Conservation (phyloP, 2,797 vertebrate species). For the Myiotriccus ornatus region DNA sequence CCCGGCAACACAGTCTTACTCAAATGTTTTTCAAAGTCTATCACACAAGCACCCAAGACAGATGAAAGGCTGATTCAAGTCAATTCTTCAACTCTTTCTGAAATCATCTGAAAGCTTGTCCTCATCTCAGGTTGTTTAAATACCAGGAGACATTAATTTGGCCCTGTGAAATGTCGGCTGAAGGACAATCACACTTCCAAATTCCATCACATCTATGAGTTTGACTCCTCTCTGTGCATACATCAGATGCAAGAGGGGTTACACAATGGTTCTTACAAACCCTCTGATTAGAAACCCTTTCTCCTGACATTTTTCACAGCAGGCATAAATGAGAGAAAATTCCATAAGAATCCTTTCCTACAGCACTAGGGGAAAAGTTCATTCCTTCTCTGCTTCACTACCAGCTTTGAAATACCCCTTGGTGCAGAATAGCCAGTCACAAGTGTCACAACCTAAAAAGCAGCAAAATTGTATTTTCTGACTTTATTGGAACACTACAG, state of each 20-base stretch:
- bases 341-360: not conserved
- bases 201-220: not conserved
- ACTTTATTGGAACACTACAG: not conserved
- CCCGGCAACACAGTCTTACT: not conserved
- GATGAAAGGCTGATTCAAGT: not conserved
- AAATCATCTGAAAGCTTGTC: not conserved
- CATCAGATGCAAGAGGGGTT: not conserved
- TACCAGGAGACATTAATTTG: not conserved
- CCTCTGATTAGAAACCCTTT: not conserved
- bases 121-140: not conserved
- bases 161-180: not conserved
- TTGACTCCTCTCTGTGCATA: not conserved
- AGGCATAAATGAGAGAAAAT: not conserved
- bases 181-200: not conserved
- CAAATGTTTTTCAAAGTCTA: not conserved
- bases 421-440: not conserved
- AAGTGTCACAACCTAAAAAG: not conserved
- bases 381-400: not conserved
- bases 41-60: not conserved
- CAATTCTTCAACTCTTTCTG: not conserved
- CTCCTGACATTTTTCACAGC: not conserved
- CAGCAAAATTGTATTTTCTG: not conserved
- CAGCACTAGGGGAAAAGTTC: not conserved
- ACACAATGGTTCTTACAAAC: not conserved
- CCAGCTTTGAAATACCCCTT: not conserved